Conservation (phyloP, 2,113 vertebrate species). For the Myrmecobius fasciatus region DNA sequence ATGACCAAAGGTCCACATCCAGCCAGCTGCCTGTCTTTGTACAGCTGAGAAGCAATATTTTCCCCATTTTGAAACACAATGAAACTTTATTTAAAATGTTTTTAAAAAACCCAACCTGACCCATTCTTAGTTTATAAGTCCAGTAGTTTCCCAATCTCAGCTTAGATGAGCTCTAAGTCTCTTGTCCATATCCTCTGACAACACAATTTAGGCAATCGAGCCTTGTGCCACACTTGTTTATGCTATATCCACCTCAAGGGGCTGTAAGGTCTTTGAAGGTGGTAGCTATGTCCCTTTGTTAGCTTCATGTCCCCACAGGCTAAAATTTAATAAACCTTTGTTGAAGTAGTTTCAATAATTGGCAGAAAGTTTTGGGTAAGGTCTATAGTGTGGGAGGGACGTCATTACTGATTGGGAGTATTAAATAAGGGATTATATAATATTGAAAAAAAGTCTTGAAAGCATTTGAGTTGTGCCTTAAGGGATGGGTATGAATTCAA, state of each 20-base stretch:
- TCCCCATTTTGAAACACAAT: not conserved
- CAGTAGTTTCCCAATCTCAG: not conserved
- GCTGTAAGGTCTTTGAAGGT: not conserved
- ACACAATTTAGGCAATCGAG: not conserved
- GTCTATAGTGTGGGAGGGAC: not conserved
- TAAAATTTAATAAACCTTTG: not conserved
- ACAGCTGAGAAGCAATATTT: not conserved
- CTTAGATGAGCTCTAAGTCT: not conserved
- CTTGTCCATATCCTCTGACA: not conserved
- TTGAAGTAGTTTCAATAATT: not conserved
- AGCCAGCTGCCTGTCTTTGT: not conserved
- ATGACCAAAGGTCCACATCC: not conserved
- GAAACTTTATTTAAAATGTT: not conserved
- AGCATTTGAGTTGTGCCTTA: not conserved
- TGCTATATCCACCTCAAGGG: not conserved
- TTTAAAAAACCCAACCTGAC: not conserved
- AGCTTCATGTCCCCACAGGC: not conserved
- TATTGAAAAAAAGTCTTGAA: not conserved
- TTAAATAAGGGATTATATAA: not conserved
- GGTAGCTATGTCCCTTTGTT: not conserved
- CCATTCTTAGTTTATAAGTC: not conserved
- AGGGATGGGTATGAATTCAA: not conserved
- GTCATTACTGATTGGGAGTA: not conserved
- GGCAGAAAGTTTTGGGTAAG: not conserved
- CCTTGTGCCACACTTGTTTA: not conserved